Conservation (phyloP, 2,797 vertebrate genomes). For the Tolypeutes matacus region DNA sequence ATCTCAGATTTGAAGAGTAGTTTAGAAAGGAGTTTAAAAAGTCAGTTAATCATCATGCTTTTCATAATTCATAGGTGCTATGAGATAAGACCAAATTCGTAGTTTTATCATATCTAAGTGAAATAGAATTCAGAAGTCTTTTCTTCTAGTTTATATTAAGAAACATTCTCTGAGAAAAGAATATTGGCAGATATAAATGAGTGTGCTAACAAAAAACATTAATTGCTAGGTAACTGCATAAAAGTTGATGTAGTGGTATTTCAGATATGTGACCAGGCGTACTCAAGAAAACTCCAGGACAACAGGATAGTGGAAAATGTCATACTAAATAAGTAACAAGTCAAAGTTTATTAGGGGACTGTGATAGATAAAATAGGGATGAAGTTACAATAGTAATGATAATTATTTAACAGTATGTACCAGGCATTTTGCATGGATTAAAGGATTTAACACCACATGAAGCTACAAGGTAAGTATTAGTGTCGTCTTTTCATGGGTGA, state of each 20-base stretch:
- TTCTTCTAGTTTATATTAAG: constrained; percentile 21
- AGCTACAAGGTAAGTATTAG: background rate
- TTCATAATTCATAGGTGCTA: constrained; percentile 29
- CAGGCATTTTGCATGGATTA: constrained; percentile 10
- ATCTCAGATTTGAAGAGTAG: background rate
- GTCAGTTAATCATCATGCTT: constrained; percentile 7
- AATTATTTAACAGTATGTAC: background rate
- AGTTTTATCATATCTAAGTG: constrained; percentile 26
- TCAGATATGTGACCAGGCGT: background rate
- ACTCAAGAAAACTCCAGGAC: constrained; percentile 5
- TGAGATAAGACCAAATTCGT: background rate
- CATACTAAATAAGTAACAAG: background rate
- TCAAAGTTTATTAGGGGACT: background rate
- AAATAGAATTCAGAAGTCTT: constrained; percentile 34
- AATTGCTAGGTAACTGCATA: background rate
- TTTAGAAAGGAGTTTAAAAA: constrained; percentile 49
- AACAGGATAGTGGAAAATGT: background rate
- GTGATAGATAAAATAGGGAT: background rate
- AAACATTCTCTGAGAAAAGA: constrained; percentile 32
- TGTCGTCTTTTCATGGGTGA: constrained; percentile 1
- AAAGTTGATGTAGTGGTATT: background rate
- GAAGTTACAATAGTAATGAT: constrained; percentile 1
- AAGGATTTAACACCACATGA: constrained; percentile 4
- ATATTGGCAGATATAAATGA: background rate
- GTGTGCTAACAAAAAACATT: background rate